phyloP scores from a whole-genome alignment of 2,113 vertebrate species.

The Dolichotis patagonum region DNA sequence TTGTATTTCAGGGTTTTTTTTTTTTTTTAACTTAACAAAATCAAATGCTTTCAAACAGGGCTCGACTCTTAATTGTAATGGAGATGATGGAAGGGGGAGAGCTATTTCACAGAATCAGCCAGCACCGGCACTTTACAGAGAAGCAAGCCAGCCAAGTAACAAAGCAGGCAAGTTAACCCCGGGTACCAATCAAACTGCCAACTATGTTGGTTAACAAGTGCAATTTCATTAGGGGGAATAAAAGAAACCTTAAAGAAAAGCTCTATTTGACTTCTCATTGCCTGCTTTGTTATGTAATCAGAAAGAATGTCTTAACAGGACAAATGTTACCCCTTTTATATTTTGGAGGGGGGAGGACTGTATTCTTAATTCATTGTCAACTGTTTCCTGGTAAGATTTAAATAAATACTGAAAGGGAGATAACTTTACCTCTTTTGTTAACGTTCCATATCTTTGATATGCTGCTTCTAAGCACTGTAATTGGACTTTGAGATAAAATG shows the following conservation, averaged over 20 bases:
- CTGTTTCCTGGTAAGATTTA: slow-evolving; percentile 36
- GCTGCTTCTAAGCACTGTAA: not conserved
- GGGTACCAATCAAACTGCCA: slow-evolving; percentile 81
- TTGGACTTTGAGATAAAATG: slow-evolving; percentile 61
- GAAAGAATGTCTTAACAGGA: slow-evolving; percentile 78
- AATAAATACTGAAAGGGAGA: slow-evolving; percentile 54
- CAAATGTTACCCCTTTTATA: slow-evolving; percentile 42
- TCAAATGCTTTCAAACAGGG: slow-evolving; percentile 93
- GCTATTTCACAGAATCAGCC: slow-evolving; percentile 99
- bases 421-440: slow-evolving; percentile 24
- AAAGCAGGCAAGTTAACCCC: slow-evolving; percentile 94
- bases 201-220: slow-evolving; percentile 78
- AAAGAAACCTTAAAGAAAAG: slow-evolving; percentile 83
- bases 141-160: slow-evolving; percentile 99
- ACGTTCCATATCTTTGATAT: not conserved
- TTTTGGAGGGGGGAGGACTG: not conserved
- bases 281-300: slow-evolving; percentile 90
- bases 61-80: slow-evolving; percentile 99
- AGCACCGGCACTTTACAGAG: slow-evolving; percentile 99
- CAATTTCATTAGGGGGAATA: slow-evolving; percentile 80
- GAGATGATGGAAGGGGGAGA: slow-evolving; percentile 99
- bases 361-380: slow-evolving; percentile 35
- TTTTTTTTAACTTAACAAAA: slow-evolving; percentile 86
- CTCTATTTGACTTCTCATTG: slow-evolving; percentile 86
- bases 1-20: slow-evolving; percentile 68